Conservation (phyloP, 1,140 invertebrate genomes). For the Panagrolaimus sp. region DNA sequence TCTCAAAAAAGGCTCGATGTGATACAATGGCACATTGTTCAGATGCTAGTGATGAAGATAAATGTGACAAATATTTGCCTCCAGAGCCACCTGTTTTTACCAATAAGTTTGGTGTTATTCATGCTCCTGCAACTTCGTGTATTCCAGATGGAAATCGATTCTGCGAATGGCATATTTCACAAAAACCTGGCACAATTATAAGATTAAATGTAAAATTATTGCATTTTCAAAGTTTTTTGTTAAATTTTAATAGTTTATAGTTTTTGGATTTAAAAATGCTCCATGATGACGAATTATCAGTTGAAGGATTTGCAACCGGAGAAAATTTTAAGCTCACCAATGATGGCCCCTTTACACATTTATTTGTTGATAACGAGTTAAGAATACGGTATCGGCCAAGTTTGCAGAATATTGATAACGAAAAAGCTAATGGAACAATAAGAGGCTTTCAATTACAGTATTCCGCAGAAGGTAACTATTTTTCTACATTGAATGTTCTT, state of each 20-base stretch:
- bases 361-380: constrained; percentile 17
- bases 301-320: constrained; percentile 17
- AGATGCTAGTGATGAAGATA: constrained; percentile 21
- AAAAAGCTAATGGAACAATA: constrained; percentile 8
- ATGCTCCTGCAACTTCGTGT: neutral
- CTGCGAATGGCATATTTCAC: constrained; percentile 27
- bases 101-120: neutral
- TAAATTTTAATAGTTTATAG: constrained; percentile 12
- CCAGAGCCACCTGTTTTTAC: neutral
- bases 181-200: constrained; percentile 22
- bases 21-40: constrained; percentile 24
- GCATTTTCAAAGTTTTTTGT: too few relatives aligned
- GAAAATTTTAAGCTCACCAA: constrained; percentile 15
- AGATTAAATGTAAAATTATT: constrained; percentile 29
- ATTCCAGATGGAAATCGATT: neutral
- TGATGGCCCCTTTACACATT: constrained; percentile 19
- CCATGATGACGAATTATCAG: constrained; percentile 13
- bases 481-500: too few relatives aligned
- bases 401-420: neutral
- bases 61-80: too few relatives aligned
- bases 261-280: constrained; percentile 13
- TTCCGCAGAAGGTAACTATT: constrained; percentile 21
- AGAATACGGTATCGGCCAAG: constrained; percentile 18
- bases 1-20: constrained; percentile 17
- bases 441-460: constrained; percentile 31